phyloP scores from a whole-genome alignment of 2,797 vertebrate species.

The Hydrocynus forskahlii region DNA sequence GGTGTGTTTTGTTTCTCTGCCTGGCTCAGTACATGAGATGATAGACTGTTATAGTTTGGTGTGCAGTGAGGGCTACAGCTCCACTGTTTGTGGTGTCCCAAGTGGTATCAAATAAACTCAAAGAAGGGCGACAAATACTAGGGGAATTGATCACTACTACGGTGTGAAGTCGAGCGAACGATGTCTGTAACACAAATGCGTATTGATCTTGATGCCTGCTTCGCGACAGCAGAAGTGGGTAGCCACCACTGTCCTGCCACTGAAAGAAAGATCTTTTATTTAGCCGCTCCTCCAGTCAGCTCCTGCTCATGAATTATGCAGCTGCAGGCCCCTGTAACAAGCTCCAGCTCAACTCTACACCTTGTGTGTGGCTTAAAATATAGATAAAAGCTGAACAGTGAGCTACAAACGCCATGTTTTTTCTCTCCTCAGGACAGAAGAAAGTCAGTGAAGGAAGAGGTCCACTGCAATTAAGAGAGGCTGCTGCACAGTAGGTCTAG shows the following conservation, averaged over 20 bases:
- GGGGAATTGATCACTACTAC: constrained; percentile 55
- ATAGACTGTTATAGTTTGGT: background rate
- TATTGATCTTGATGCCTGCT: constrained; percentile 55
- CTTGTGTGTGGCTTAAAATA: constrained; percentile 98
- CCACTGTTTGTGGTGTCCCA: background rate
- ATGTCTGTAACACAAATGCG: constrained; percentile 57
- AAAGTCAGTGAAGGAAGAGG: constrained; percentile 69
- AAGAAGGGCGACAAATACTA: constrained; percentile 17
- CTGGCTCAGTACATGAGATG: background rate
- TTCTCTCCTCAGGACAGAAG: constrained; percentile 73
- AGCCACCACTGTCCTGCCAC: constrained; percentile 52
- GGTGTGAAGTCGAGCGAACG: constrained; percentile 31
- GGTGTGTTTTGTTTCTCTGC: background rate
- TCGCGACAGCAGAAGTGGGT: constrained; percentile 46
- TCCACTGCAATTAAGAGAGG: constrained; percentile 79
- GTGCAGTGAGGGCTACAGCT: background rate
- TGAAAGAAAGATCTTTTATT: constrained; percentile 80
- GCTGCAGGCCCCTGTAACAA: constrained; percentile 86
- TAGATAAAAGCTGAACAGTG: constrained; percentile 96
- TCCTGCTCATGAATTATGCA: constrained; percentile 91
- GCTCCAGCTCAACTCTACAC: constrained; percentile 91
- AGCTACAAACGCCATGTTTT: constrained; percentile 83
- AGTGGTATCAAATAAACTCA: constrained; percentile 4
- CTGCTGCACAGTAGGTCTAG: constrained; percentile 65
- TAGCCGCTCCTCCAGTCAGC: constrained; percentile 79